Percentiles rank a stretch among this genome's conserved stretches.
phyloP scores from a whole-genome alignment of 2,113 vertebrate species.

The Lepisosteus osseus region DNA sequence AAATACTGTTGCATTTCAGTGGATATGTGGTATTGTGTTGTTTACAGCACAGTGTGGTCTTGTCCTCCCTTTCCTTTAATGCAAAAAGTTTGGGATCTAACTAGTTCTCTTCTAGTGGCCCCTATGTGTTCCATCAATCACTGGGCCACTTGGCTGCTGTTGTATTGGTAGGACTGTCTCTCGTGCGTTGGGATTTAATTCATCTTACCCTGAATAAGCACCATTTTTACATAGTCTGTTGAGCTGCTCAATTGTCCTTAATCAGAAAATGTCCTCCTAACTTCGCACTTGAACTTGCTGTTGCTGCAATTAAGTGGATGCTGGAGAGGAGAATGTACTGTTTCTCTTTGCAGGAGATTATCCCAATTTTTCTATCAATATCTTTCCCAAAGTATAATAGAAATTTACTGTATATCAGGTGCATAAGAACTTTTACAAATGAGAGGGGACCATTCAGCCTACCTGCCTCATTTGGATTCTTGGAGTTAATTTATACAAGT shows the following conservation, averaged over 20 bases:
- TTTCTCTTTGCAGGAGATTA: conserved; percentile 4
- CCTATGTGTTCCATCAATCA: conserved; percentile 62
- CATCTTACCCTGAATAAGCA: conserved; percentile 46
- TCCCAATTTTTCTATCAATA: neutral
- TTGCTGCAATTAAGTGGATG: neutral
- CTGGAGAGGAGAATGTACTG: neutral
- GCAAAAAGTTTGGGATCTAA: conserved; percentile 59
- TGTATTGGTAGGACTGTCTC: conserved; percentile 37
- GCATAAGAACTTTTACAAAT: too few species aligned
- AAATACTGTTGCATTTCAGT: conserved; percentile 59
- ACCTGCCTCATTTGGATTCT: too few species aligned
- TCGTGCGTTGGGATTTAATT: conserved; percentile 46
- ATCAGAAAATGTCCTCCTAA: conserved; percentile 37
- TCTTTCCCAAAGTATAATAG: neutral
- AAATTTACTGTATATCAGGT: too few species aligned
- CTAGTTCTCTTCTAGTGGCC: conserved; percentile 47
- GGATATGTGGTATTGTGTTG: conserved; percentile 58
- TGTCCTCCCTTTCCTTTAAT: neutral
- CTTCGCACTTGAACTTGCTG: neutral
- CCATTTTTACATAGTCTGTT: conserved; percentile 38
- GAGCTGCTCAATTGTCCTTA: conserved; percentile 22
- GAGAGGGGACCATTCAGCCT: too few species aligned
- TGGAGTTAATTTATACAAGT: too few species aligned
- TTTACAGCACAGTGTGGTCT: conserved; percentile 56
- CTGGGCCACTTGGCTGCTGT: conserved; percentile 44